A percentile compares a stretch with the other conserved stretches of the same genome.
Evolutionary conservation across 2,797 vertebrate genomes (phyloP).

Genomic region (Pelobates cultripes): DNA sequence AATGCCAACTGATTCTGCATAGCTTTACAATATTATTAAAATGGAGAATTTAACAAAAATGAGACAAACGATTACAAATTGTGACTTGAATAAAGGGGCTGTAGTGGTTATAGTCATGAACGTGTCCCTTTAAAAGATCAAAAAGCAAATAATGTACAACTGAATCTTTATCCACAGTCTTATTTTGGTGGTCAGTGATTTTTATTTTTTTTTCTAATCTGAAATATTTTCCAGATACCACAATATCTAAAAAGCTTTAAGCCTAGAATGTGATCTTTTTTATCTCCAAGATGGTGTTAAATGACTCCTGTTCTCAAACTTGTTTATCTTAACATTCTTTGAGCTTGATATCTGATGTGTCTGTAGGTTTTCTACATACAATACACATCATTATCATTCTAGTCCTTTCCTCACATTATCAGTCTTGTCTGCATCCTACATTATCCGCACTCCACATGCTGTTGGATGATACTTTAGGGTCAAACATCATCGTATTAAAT

Average conservation of each 20-base stretch:
- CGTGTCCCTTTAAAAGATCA: too few relatives aligned
- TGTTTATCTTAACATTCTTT: constrained; percentile 29
- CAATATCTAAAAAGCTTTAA: background rate
- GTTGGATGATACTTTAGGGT: constrained; percentile 3
- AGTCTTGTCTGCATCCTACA: constrained; percentile 1
- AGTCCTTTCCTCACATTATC: constrained; percentile 15
- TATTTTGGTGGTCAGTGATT: too few relatives aligned
- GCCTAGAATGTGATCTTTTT: constrained; percentile 13
- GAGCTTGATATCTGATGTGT: constrained; percentile 21
- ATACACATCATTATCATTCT: constrained; percentile 26
- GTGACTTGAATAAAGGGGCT: too few relatives aligned
- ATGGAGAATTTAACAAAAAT: too few relatives aligned
- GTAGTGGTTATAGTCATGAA: too few relatives aligned
- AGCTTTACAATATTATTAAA: too few relatives aligned
- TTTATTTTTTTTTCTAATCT: background rate
- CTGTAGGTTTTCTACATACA: constrained; percentile 24
- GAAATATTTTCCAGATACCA: constrained; percentile 19
- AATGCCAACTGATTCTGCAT: too few relatives aligned
- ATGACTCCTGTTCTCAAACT: constrained; percentile 21
- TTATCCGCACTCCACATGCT: constrained; percentile 5
- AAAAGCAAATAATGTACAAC: background rate
- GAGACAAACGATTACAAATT: too few relatives aligned
- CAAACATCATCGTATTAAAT: background rate
- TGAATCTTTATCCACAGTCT: background rate
- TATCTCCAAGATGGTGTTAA: constrained; percentile 29